Conservation (phyloP, 2,888 invertebrate genomes). For the Stenotaenia linearis region DNA sequence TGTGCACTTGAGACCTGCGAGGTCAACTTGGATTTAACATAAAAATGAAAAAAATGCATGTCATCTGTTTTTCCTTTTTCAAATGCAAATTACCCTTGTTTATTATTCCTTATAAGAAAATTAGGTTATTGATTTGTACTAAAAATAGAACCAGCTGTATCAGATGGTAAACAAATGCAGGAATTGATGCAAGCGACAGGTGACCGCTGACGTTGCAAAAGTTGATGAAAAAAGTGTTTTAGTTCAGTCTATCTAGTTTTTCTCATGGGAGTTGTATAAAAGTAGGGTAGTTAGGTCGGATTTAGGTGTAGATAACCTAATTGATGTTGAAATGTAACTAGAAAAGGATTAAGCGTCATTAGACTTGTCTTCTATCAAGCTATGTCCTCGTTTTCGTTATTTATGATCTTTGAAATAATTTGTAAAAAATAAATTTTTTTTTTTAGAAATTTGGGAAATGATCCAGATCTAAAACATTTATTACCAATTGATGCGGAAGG, state of each 20-base stretch:
- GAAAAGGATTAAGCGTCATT: neutral
- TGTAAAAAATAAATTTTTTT: too few relatives aligned
- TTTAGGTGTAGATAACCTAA: neutral
- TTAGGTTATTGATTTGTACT: neutral
- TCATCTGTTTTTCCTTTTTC: neutral
- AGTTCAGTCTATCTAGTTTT: too few relatives aligned
- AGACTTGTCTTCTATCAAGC: neutral
- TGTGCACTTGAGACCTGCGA: neutral
- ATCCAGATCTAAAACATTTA: slow-evolving; percentile 81
- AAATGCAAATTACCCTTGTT: too few relatives aligned
- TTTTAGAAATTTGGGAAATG: slow-evolving; percentile 71
- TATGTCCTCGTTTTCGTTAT: neutral
- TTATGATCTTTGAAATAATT: neutral
- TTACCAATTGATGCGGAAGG: slow-evolving; percentile 90
- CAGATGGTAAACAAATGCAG: neutral
- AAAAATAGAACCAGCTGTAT: neutral
- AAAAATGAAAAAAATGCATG: neutral
- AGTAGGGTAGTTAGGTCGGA: neutral
- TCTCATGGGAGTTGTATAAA: neutral
- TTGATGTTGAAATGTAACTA: neutral
- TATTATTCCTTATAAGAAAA: neutral
- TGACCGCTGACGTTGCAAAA: neutral
- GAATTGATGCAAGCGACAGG: neutral
- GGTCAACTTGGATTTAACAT: neutral
- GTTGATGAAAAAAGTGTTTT: neutral